Evolutionary conservation across 2,797 vertebrate species (phyloP).

Genomic region (Catamblyrhynchus diadema): DNA sequence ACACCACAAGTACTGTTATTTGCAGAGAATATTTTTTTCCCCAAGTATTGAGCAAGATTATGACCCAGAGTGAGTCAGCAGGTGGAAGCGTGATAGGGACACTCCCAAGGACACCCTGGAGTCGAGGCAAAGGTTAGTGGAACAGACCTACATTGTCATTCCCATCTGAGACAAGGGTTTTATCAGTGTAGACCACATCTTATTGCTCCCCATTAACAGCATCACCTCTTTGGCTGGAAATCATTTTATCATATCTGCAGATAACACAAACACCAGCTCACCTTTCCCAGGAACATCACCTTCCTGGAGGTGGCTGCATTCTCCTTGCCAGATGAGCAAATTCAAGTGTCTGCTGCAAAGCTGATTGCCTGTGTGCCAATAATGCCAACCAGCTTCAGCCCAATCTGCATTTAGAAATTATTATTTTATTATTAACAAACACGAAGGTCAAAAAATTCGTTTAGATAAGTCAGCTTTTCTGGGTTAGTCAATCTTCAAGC

Average conservation of each 20-base stretch:
- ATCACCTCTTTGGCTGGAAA: not conserved
- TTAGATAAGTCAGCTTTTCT: constrained; percentile 2
- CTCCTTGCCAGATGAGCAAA: not conserved
- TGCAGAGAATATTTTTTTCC: not conserved
- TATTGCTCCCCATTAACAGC: not conserved
- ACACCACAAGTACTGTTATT: not conserved
- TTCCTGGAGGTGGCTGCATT: not conserved
- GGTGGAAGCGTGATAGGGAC: not conserved
- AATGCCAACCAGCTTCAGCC: not conserved
- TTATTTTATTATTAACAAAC: not conserved
- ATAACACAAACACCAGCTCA: not conserved
- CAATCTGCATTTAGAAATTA: not conserved
- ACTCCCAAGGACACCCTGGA: constrained; percentile 62
- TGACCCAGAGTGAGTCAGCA: constrained; percentile 15
- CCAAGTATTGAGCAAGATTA: constrained; percentile 59
- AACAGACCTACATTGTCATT: constrained; percentile 19
- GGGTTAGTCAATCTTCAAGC: not conserved
- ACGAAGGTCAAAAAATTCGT: not conserved
- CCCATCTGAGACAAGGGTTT: constrained; percentile 31
- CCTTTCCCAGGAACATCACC: constrained; percentile 21
- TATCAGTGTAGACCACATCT: constrained; percentile 9
- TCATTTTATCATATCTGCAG: not conserved
- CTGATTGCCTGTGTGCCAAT: not conserved
- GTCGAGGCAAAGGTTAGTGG: constrained; percentile 49
- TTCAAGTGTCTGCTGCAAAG: not conserved